Base-by-base conservation (phyloP, 1,140 invertebrate species). In the Brachionus paranguensis region DNA sequence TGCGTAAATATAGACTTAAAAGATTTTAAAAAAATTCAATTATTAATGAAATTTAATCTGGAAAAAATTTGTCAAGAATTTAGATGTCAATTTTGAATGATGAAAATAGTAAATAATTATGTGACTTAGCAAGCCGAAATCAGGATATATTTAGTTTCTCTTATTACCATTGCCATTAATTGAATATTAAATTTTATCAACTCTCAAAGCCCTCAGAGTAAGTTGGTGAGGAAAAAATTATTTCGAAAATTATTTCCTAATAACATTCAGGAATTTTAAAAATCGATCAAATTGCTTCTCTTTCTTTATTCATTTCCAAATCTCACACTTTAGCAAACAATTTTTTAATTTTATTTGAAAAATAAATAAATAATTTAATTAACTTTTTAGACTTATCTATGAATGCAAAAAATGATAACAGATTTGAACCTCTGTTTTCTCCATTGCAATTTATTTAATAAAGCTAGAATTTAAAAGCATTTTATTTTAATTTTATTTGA, bases 401-500 rank as follows among this genome's bases (percentile, higher is more conserved):
- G 29, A 74, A 74, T 74, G 47, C n/a, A 76, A 50, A 37, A 24
- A 76, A 37, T 64, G 78, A 81, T 81, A 81, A 68, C 78, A 81
- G 78, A 81, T 41, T 53, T 81, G 47, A 81, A 29, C 50, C 53
- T 81, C 78, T 81, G 78, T 68, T 76, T 33, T 78, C 50, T 27
- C 50, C 1, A 33, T 78, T 53, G 37, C 20, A 50, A 24, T 78
- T 78, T 29, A 50, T 53, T 27, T 20, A n/a, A 17, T 27, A 55
- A 27, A 55, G 37, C 27, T 29, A 20, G 10, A n/a, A 8, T 50
- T 20, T 53, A n/a, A 72, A 72, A 43, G 17, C 17, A 41, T 41
- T 43, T 41, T 43, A 43, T 72, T 72, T 72, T 72, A 72, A 78
- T 53, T 50, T 53, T 78, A 45, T 41, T 41, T n/a, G n/a, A 41